A percentile compares a stretch with the other conserved stretches of the same genome.
phyloP scores from a whole-genome alignment of 2,797 vertebrate genomes.

The Steatocranus sp. region DNA sequence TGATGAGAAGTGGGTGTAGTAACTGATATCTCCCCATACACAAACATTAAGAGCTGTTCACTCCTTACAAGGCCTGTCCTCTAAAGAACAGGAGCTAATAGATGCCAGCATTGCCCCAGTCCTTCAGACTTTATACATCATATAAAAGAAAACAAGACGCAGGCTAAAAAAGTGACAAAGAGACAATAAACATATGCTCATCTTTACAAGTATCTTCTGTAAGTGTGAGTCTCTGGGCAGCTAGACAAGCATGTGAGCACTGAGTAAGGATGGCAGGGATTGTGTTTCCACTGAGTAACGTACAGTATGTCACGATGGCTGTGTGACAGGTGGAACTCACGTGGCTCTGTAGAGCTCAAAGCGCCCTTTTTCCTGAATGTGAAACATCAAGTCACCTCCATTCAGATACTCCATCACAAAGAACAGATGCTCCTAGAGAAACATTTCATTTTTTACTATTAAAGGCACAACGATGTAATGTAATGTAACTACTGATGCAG shows the following conservation, averaged over 20 bases:
- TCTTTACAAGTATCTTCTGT: neutral
- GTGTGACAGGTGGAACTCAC: slow-evolving; percentile 71
- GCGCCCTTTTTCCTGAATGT: slow-evolving; percentile 97
- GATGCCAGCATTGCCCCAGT: neutral
- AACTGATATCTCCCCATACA: slow-evolving; percentile 18
- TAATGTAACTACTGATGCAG: neutral
- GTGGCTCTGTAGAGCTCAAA: slow-evolving; percentile 91
- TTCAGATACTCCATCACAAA: slow-evolving; percentile 99
- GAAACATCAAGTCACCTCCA: slow-evolving; percentile 97
- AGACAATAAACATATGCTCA: neutral
- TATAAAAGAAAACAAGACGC: neutral
- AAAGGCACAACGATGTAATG: neutral
- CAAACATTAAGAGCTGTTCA: slow-evolving; percentile 3
- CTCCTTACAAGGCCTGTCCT: slow-evolving; percentile 52
- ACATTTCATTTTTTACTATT: neutral
- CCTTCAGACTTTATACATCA: neutral
- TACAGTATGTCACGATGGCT: neutral
- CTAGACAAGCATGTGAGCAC: neutral
- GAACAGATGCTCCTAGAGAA: slow-evolving; percentile 91
- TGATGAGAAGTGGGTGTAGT: slow-evolving; percentile 28
- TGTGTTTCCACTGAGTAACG: neutral
- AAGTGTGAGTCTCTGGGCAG: neutral
- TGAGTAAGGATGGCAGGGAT: neutral
- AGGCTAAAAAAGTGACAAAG: neutral
- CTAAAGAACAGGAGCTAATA: slow-evolving; percentile 16